A percentile compares a stretch with the other conserved stretches of the same genome.
These are phyloP conservation scores for Paedocypris sp. DNA, from an alignment of 2,113 vertebrate genomes.

Conservation along the genomic window DNA sequence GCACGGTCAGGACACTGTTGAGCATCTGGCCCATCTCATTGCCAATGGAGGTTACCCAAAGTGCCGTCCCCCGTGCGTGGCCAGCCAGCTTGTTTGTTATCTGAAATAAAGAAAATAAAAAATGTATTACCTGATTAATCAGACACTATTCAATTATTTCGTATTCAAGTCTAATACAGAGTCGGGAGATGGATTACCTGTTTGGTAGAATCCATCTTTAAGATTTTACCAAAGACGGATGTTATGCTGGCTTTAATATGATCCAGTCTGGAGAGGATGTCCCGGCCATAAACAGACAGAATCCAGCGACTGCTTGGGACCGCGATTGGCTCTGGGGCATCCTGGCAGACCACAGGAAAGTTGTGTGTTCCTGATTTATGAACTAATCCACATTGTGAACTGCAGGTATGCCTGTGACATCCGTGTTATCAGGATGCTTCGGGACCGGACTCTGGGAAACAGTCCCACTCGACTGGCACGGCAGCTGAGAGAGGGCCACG, in stretches of 20 bases:
- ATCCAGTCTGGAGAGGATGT: slow-evolving; percentile 8
- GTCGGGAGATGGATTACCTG: slow-evolving; percentile 6
- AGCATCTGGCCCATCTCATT: slow-evolving; percentile 21
- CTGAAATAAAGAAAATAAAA: background rate
- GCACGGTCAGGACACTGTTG: background rate
- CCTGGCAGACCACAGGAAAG: too few relatives aligned
- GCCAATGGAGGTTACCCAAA: slow-evolving; percentile 16
- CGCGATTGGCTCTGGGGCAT: slow-evolving; percentile 1
- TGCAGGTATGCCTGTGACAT: slow-evolving; percentile 21
- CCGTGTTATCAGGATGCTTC: background rate
- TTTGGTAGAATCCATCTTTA: slow-evolving; percentile 3
- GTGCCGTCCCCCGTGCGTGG: slow-evolving; percentile 1
- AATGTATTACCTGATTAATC: too few relatives aligned
- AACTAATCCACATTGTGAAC: too few relatives aligned
- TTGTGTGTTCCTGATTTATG: too few relatives aligned
- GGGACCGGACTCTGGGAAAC: background rate
- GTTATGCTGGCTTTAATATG: too few relatives aligned
- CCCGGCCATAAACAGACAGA: slow-evolving; percentile 12
- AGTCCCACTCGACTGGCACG: background rate
- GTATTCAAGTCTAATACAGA: too few relatives aligned
- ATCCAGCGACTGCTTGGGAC: slow-evolving; percentile 6
- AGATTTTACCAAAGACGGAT: too few relatives aligned
- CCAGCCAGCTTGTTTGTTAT: slow-evolving; percentile 22
- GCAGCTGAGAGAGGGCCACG: background rate
- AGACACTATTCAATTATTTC: too few relatives aligned